These are phyloP conservation scores for Grammomys dolichurus DNA, from an alignment of 2,113 vertebrate species.

Conservation along the genomic window DNA sequence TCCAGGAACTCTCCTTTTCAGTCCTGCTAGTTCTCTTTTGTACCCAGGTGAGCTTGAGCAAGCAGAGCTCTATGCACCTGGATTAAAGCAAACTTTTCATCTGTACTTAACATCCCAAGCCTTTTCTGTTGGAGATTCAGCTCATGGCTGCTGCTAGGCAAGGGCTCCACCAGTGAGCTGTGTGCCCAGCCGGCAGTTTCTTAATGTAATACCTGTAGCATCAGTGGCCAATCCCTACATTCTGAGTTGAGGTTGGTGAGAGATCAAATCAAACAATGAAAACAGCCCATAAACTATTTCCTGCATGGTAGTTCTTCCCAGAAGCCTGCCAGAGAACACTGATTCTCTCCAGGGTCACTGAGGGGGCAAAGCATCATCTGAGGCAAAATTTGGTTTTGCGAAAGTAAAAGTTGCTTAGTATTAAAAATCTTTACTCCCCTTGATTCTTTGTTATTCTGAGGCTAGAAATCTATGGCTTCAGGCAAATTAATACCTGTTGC, in stretches of 20 bases:
- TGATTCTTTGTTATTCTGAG: too few relatives aligned
- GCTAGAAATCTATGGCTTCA: too few relatives aligned
- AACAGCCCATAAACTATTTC: too few relatives aligned
- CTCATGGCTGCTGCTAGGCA: background rate
- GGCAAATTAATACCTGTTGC: too few relatives aligned
- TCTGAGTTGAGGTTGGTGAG: background rate
- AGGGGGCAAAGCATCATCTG: too few relatives aligned
- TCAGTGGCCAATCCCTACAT: background rate
- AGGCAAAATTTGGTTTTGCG: too few relatives aligned
- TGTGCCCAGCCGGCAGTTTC: background rate
- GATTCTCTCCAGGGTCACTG: too few relatives aligned
- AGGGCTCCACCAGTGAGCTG: background rate
- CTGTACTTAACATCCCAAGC: background rate
- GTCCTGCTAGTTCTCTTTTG: background rate
- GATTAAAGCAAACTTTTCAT: background rate
- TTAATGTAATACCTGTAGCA: background rate
- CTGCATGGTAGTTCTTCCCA: too few relatives aligned
- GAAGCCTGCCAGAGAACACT: too few relatives aligned
- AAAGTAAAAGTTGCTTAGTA: too few relatives aligned
- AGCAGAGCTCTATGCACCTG: background rate
- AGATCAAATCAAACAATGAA: background rate
- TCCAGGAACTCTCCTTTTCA: background rate
- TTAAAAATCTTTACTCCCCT: too few relatives aligned
- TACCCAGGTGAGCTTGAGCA: background rate
- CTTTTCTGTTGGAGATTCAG: background rate